A percentile compares a stretch with the other conserved stretches of the same genome.
Conservation (phyloP, 2,113 vertebrate genomes). For the Coturnix japonica region DNA sequence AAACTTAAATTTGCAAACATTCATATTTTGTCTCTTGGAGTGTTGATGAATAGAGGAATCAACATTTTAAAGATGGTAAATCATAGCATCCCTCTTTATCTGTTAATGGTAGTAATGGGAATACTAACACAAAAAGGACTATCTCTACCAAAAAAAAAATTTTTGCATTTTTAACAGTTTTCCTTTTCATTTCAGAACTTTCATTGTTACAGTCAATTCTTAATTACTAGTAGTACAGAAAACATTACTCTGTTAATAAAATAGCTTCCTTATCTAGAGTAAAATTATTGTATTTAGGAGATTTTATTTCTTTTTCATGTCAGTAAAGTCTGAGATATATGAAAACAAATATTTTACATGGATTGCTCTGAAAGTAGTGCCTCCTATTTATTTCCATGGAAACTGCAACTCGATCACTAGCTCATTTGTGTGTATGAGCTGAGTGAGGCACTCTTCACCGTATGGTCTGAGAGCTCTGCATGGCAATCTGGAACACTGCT, state of each 20-base stretch:
- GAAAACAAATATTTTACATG: background rate
- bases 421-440: too few species aligned
- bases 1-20: background rate
- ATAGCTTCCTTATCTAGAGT: background rate
- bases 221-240: background rate
- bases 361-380: too few species aligned
- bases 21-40: background rate
- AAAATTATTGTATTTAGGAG: background rate
- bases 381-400: too few species aligned
- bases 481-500: too few species aligned
- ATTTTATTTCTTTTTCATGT: background rate
- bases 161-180: background rate
- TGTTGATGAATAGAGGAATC: background rate
- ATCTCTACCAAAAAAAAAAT: background rate
- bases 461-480: too few species aligned
- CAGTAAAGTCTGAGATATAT: background rate
- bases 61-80: background rate
- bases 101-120: background rate
- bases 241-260: background rate
- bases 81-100: background rate
- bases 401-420: too few species aligned
- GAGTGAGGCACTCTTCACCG: too few species aligned
- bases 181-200: background rate
- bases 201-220: accelerated
- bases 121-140: background rate